Percentiles rank a stretch among this genome's conserved stretches.
phyloP scores from a whole-genome alignment of 2,888 invertebrate species.

The Bellardia pandia region DNA sequence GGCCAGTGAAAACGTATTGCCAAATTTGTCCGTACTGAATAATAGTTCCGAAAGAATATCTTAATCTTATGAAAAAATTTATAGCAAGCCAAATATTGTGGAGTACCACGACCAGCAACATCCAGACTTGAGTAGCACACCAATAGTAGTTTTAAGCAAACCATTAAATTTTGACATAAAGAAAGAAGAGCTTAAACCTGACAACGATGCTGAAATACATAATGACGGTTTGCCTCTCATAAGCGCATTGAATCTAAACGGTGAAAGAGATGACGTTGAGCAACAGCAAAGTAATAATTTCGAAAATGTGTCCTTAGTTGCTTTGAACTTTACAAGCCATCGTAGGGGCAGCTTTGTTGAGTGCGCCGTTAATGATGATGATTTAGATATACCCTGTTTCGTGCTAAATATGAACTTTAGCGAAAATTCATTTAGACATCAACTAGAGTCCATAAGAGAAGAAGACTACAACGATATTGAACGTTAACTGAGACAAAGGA shows the following conservation, averaged over 20 bases:
- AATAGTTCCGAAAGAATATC: constrained; percentile 42
- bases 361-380: constrained; percentile 2
- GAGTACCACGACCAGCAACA: not conserved
- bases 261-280: constrained; percentile 58
- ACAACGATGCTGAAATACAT: constrained; percentile 11
- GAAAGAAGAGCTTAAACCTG: not conserved
- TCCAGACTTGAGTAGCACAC: constrained; percentile 40
- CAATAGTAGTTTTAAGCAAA: constrained; percentile 42
- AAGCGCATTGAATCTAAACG: constrained; percentile 79
- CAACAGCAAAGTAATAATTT: constrained; percentile 12
- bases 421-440: constrained; percentile 69
- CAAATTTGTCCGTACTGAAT: constrained; percentile 67
- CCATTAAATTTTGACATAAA: constrained; percentile 16
- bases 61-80: constrained; percentile 38
- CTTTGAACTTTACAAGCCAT: constrained; percentile 21
- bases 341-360: not conserved
- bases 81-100: constrained; percentile 49
- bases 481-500: too few relatives aligned
- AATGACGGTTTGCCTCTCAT: constrained; percentile 77
- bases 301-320: constrained; percentile 29
- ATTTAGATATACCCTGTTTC: constrained; percentile 36
- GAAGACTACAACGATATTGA: constrained; percentile 57
- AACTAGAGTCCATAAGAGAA: constrained; percentile 41
- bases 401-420: constrained; percentile 47
- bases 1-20: constrained; percentile 58